phyloP scores from a whole-genome alignment of 1,140 invertebrate genomes.

The Heliothis virescens region DNA sequence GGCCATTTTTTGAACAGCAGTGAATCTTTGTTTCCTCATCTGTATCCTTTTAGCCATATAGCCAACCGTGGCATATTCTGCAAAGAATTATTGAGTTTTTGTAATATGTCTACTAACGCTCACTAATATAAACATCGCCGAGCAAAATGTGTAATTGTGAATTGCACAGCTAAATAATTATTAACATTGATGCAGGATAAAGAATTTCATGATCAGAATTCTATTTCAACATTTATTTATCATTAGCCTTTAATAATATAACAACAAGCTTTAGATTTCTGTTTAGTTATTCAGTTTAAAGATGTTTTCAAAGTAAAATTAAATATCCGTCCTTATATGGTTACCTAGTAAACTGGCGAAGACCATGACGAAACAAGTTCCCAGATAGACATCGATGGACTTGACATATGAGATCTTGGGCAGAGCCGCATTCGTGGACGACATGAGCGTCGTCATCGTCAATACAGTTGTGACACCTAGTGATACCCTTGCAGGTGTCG shows the following conservation, averaged over 20 bases:
- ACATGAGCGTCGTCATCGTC: constrained; percentile 99
- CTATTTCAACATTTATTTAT: too few species aligned
- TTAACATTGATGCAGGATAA: not conserved
- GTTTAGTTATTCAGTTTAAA: not conserved
- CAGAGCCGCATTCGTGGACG: constrained; percentile 98
- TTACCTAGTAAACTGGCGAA: constrained; percentile 97
- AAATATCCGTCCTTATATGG: constrained; percentile 50
- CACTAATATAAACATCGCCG: constrained; percentile 2
- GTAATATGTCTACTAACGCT: not conserved
- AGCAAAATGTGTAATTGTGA: constrained; percentile 1
- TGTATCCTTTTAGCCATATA: constrained; percentile 98
- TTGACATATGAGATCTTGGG: constrained; percentile 99
- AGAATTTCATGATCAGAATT: not conserved
- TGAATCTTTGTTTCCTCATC: constrained; percentile 96
- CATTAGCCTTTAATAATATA: not conserved
- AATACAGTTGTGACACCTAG: constrained; percentile 98
- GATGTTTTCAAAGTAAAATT: not conserved
- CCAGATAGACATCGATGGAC: constrained; percentile 99
- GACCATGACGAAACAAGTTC: constrained; percentile 99
- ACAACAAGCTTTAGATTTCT: not conserved
- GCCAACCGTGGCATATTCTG: constrained; percentile 97
- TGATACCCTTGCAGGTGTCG: constrained; percentile 98
- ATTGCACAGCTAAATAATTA: constrained; percentile 5
- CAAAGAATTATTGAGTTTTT: constrained; percentile 54
- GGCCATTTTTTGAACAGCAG: constrained; percentile 95